These are phyloP conservation scores for Acrossocheilus fasciatus DNA, from an alignment of 2,797 vertebrate species.

Conservation along the genomic window DNA sequence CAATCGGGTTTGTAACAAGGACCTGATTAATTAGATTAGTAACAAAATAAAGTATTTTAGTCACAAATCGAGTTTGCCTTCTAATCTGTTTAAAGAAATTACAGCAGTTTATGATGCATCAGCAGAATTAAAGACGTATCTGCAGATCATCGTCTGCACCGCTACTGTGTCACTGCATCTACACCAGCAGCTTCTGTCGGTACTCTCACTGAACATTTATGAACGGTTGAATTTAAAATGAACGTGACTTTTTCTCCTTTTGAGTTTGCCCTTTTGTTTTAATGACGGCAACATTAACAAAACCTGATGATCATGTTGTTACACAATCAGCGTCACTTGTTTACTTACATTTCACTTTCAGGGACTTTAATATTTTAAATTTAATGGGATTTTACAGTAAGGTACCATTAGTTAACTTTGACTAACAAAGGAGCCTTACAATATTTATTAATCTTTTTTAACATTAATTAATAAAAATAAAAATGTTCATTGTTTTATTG, in stretches of 20 bases:
- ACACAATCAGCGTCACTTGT: background rate
- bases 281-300: background rate
- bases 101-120: conserved; percentile 76
- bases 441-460: background rate
- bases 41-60: conserved; percentile 75
- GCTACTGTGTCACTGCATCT: background rate
- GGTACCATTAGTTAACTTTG: background rate
- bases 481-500: no score
- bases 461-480: background rate
- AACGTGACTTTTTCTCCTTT: background rate
- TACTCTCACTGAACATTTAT: background rate
- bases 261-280: background rate
- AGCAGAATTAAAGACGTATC: conserved; percentile 67
- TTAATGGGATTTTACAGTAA: background rate
- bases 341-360: background rate
- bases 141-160: background rate
- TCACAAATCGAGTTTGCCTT: conserved; percentile 76
- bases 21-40: conserved; percentile 77
- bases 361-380: background rate
- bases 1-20: conserved; percentile 34
- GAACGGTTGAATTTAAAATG: background rate
- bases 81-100: conserved; percentile 85
- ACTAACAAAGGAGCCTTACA: background rate
- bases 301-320: background rate
- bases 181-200: background rate